Base-by-base conservation (phyloP, 2,797 vertebrate genomes). In the Zenarchopterus dispar region DNA sequence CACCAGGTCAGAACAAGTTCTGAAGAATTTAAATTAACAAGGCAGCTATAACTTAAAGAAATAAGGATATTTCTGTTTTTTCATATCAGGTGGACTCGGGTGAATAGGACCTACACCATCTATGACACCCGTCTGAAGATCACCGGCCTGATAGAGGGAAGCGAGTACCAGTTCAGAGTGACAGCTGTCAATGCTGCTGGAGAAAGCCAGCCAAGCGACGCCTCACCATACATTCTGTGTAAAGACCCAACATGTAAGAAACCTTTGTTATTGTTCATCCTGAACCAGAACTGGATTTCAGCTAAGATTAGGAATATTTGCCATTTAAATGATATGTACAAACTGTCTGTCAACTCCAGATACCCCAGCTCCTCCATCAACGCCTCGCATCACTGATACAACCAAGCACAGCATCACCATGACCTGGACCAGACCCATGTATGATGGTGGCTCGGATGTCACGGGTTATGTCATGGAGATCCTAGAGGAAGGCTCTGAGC, bases 111-210 rank as follows among this genome's bases (percentile, higher is more conserved):
- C 47, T 97, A 94, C 42, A 96, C 95, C 44, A 92, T 99, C 76
- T 99, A 99, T 55, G 98, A 99, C 64, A 99, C 94, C 49, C 96
- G 98, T 73, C 89, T 99, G 62, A 99, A 99, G 90, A 95, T 99
- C 84, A 94, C 95, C 0, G 89, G 93, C 70, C 93, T 99, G 33
- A 84, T 99, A 86, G 98, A 99, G 86, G 96, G 96, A 36, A 92
- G 96, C 62, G 97, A 98, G 70, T 99, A 99, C 84, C 97, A 96
- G 86, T 99, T 99, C 93, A 96, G 97, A 72, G 95, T 99, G 79
- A 95, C 96, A 0, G 97, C 97, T 1, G 94, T 96, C 61, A 99
- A 99, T 5, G 90, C 95, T 46, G 98, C 98, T 77, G 98, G 98
- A 51, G 94, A 95, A 84, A 97, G 98, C 61, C 94, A 96, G 53